Conservation (phyloP, 2,797 vertebrate genomes). For the Mus spretus region DNA sequence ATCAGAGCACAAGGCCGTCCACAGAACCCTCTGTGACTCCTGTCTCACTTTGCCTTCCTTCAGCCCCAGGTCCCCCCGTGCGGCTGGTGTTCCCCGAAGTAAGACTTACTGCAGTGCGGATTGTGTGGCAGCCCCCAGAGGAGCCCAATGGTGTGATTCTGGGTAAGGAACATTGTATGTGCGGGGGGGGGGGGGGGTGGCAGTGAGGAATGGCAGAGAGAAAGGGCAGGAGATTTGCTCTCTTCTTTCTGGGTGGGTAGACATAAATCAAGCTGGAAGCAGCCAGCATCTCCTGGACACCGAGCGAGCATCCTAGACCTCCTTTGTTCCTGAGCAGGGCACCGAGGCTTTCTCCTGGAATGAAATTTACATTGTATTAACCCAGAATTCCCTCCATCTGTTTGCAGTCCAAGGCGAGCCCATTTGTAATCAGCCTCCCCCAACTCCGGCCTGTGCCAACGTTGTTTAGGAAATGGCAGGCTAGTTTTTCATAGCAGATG, state of each 20-base stretch:
- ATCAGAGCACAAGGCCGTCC: rapidly evolving
- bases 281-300: rapidly evolving
- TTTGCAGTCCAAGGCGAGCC: not conserved
- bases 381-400: not conserved
- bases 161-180: conserved; percentile 89
- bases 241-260: not conserved
- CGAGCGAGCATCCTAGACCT: rapidly evolving
- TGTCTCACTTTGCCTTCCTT: not conserved
- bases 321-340: not conserved
- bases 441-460: not conserved
- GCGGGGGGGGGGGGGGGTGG: not conserved
- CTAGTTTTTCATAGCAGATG: not conserved
- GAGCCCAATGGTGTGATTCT: conserved; percentile 96
- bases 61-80: conserved; percentile 95
- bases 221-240: rapidly evolving
- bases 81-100: conserved; percentile 97
- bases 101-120: conserved; percentile 93
- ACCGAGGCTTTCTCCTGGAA: not conserved
- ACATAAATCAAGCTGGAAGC: not conserved
- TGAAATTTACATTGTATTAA: not conserved
- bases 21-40: rapidly evolving
- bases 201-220: not conserved
- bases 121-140: conserved; percentile 96
- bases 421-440: not conserved
- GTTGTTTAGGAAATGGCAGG: not conserved